Evolutionary conservation across 2,113 vertebrate genomes (phyloP), one percentile per base, ranked within the genome.

Genomic region (Orycteropus afer): DNA sequence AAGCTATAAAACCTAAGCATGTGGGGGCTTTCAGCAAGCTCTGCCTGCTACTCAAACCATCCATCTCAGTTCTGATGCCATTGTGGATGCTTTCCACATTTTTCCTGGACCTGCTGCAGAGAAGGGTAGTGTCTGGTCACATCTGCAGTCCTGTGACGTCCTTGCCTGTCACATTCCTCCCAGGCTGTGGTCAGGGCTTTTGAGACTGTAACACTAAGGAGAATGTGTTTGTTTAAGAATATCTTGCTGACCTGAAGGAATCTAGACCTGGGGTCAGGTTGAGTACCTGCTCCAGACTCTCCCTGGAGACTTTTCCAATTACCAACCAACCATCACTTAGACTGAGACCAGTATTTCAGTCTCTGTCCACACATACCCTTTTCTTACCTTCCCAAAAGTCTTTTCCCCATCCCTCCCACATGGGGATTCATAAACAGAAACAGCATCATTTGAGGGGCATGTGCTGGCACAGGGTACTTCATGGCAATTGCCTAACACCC

Each of bases 61-160:
- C 1, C 0, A 0, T 3, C 25, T 11, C 3, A 0, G 53, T 47
- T 20, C 49, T 7, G 7, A 25, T 1, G 12, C 12, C 34, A 2
- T 6, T 3, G 0, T 1, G 23, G 42, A n/a, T 57, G 7, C 55
- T 59, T 27, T 17, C n/a, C 17, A 20, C 3, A 0, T 37, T 51
- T 29, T 37, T 78, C 82, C 71, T 45, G n/a, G 42, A 59, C 34
- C 73, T 67, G 23, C 49, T 25, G 9, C 32, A 34, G 51, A 49
- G 65, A 14, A 45, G 17, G 40, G 15, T 2, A 5, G 10, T n/a
- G 63, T 42, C 32, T 29, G 67, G 53, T 4, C 15, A 53, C 81
- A 51, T 63, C 65, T 49, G 34, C 27, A 0, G 18, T 69, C 32
- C 13, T 0, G 1, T 73, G 71, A 53, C 53, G 40, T 20, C 22